A percentile compares a stretch with the other conserved stretches of the same genome.
Conservation (phyloP, 2,888 invertebrate species). For the Cheilosia scutellata region DNA sequence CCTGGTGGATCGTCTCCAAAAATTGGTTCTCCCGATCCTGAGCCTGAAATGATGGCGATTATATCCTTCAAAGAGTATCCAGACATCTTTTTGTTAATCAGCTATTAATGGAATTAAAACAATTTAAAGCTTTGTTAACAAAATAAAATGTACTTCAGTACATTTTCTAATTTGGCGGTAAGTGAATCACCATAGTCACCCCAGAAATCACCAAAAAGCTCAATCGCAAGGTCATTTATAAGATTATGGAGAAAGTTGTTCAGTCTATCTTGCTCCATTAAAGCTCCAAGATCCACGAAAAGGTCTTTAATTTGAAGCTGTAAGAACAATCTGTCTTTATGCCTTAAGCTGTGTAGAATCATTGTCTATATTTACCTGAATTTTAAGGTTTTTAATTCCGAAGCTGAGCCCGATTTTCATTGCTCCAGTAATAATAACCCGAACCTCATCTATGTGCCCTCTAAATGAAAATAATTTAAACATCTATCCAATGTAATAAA, state of each 20-base stretch:
- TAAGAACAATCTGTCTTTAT: not conserved
- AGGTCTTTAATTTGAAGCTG: slow-evolving; percentile 78
- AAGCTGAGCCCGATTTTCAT: slow-evolving; percentile 76
- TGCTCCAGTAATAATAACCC: slow-evolving; percentile 77
- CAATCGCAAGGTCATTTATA: slow-evolving; percentile 81
- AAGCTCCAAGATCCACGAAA: slow-evolving; percentile 78
- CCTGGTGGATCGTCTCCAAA: slow-evolving; percentile 81
- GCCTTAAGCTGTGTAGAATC: not conserved
- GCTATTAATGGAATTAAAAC: slow-evolving; percentile 71
- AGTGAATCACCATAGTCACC: slow-evolving; percentile 77
- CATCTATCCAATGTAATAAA: not conserved
- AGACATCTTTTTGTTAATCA: slow-evolving; percentile 78
- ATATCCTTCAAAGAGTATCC: slow-evolving; percentile 78
- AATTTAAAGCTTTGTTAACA: not conserved
- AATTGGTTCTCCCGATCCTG: slow-evolving; percentile 78
- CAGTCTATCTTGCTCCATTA: slow-evolving; percentile 80
- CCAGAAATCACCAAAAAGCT: slow-evolving; percentile 81
- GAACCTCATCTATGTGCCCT: slow-evolving; percentile 76
- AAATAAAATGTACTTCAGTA: slow-evolving; percentile 39
- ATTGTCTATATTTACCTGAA: slow-evolving; percentile 72
- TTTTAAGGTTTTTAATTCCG: slow-evolving; percentile 78
- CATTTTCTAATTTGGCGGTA: slow-evolving; percentile 77
- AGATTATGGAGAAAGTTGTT: slow-evolving; percentile 80
- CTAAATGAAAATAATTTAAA: slow-evolving; percentile 49
- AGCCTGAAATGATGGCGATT: slow-evolving; percentile 77